phyloP scores from a whole-genome alignment of 2,888 invertebrate species.

The Myopa testacea region DNA sequence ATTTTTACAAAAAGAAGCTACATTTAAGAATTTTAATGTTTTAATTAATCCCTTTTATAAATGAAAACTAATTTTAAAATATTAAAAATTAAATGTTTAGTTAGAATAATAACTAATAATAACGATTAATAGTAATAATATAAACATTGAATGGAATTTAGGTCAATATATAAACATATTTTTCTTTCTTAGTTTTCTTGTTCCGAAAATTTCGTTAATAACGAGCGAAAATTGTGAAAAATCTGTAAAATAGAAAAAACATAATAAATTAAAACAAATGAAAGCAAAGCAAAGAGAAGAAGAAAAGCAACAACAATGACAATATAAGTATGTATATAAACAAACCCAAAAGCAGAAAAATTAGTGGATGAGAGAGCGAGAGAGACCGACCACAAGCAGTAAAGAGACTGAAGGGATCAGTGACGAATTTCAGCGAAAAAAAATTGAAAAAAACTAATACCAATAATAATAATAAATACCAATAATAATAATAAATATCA shows the following conservation, averaged over 20 bases:
- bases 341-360: not conserved
- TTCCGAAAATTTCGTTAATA: constrained; percentile 16
- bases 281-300: constrained; percentile 23
- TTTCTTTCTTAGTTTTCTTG: not conserved
- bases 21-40: not conserved
- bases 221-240: constrained; percentile 1
- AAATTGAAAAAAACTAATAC: not conserved
- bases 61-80: not conserved
- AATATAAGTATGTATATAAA: not conserved
- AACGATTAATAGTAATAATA: constrained; percentile 1
- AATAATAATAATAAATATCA: too few relatives aligned
- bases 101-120: not conserved
- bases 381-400: not conserved
- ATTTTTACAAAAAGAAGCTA: too few relatives aligned
- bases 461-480: not conserved
- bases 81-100: not conserved
- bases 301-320: not conserved
- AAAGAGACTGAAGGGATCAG: not conserved
- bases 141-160: not conserved
- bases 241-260: constrained; percentile 15
- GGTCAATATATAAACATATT: not conserved
- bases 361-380: too few relatives aligned
- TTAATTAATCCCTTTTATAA: constrained; percentile 10
- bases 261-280: constrained; percentile 25
- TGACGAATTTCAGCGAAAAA: not conserved